These are phyloP conservation scores for Petrocephalus zakoni DNA, from an alignment of 2,113 vertebrate species.

Conservation along the genomic window DNA sequence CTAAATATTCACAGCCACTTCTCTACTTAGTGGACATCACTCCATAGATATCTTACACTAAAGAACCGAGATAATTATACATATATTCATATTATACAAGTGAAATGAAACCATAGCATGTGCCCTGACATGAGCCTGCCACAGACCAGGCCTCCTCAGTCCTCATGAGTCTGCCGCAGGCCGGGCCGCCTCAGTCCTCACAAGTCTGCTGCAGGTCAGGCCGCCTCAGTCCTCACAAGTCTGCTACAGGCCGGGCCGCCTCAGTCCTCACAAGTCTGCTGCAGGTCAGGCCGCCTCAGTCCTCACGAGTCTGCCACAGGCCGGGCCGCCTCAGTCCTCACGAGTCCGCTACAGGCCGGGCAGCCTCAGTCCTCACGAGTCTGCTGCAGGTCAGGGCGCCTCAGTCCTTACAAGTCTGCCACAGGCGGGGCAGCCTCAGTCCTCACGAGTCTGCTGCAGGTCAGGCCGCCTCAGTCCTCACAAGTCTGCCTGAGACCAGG, in stretches of 20 bases:
- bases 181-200: background rate
- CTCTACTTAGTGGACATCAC: background rate
- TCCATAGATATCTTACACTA: constrained; percentile 5
- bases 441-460: background rate
- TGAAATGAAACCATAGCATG: background rate
- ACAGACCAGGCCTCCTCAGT: background rate
- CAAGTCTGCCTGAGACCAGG: background rate
- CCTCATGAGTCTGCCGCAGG: background rate
- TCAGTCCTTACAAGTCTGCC: too few relatives aligned
- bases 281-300: background rate
- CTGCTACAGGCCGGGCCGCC: background rate
- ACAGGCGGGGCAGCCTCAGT: background rate
- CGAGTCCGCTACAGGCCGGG: too few relatives aligned
- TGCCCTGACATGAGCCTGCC: background rate
- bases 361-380: too few relatives aligned
- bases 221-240: background rate
- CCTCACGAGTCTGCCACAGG: too few relatives aligned
- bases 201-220: background rate
- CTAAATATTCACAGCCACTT: constrained; percentile 1
- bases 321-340: too few relatives aligned
- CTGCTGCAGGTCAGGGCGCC: too few relatives aligned
- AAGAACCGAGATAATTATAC: constrained; percentile 1
- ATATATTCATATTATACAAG: background rate
- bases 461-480: background rate
- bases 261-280: background rate